Conservation (phyloP, 2,113 vertebrate genomes). For the Laterallus jamaicensis region DNA sequence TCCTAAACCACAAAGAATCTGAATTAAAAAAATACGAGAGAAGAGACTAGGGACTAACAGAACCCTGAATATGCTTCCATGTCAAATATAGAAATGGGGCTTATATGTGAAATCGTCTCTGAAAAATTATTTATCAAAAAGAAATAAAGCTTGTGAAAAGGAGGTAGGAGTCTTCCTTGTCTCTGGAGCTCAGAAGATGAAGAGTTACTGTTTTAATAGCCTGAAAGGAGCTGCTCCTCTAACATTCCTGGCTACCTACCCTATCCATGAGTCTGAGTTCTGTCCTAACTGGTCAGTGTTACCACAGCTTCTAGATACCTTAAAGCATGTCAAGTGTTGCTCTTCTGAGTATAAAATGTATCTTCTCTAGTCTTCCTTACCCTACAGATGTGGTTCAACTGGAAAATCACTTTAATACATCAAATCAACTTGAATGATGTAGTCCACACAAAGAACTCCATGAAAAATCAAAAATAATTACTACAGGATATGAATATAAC, state of each 20-base stretch:
- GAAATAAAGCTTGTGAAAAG: background rate
- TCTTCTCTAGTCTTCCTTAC: background rate
- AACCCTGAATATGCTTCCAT: background rate
- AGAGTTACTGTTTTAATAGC: background rate
- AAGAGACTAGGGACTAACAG: background rate
- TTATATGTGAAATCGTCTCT: background rate
- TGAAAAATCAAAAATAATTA: background rate
- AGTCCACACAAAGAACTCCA: background rate
- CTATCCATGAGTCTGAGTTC: background rate
- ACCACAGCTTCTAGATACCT: background rate
- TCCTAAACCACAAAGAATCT: background rate
- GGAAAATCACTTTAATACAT: background rate
- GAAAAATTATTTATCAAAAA: background rate
- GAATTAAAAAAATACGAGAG: background rate
- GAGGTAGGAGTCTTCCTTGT: background rate
- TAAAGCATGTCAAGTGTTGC: rapidly evolving
- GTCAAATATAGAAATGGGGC: background rate
- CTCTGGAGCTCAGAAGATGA: background rate
- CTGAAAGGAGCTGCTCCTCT: background rate
- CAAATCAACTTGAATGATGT: background rate
- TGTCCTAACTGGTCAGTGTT: background rate
- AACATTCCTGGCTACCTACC: background rate
- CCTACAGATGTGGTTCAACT: background rate
- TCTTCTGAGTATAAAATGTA: background rate
- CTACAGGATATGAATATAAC: background rate